Conservation (phyloP, 1,140 invertebrate species). For the Oreohelix idahoensis region DNA sequence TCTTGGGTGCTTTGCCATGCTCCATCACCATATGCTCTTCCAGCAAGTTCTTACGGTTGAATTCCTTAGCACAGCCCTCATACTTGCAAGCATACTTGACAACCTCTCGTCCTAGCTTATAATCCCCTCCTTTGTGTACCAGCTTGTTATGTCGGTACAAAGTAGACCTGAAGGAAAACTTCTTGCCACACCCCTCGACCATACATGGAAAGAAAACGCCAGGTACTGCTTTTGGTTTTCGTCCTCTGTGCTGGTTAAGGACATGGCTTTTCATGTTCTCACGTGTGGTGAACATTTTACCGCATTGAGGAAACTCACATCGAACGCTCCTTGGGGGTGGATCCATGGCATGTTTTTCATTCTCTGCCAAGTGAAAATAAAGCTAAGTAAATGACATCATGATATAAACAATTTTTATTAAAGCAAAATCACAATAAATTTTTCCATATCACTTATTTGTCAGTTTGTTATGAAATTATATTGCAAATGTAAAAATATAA, state of each 20-base stretch:
- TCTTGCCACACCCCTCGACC: slow-evolving; percentile 20
- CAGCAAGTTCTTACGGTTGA: slow-evolving; percentile 32
- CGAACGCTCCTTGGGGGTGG: slow-evolving; percentile 3
- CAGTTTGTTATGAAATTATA: too few species aligned
- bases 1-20: slow-evolving; percentile 17
- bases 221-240: slow-evolving; percentile 26
- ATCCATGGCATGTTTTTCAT: slow-evolving; percentile 24
- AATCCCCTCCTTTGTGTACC: slow-evolving; percentile 33
- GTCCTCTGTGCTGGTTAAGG: slow-evolving; percentile 27
- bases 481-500: too few species aligned
- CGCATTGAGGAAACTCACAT: slow-evolving; percentile 21
- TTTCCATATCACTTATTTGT: too few species aligned
- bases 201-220: slow-evolving; percentile 29
- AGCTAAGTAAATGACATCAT: too few species aligned
- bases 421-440: too few species aligned
- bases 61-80: slow-evolving; percentile 19
- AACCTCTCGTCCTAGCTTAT: slow-evolving; percentile 2
- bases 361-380: slow-evolving; percentile 25
- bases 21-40: slow-evolving; percentile 35
- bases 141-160: slow-evolving; percentile 34
- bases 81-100: slow-evolving; percentile 28
- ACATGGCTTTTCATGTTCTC: slow-evolving; percentile 35
- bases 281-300: slow-evolving; percentile 29
- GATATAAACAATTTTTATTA: too few species aligned
- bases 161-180: slow-evolving; percentile 32